A percentile compares a stretch with the other conserved stretches of the same genome.
These are phyloP conservation scores for Chiridota heheva DNA, from an alignment of 35 echinoderm and acorn worm genomes.

Conservation along the genomic window DNA sequence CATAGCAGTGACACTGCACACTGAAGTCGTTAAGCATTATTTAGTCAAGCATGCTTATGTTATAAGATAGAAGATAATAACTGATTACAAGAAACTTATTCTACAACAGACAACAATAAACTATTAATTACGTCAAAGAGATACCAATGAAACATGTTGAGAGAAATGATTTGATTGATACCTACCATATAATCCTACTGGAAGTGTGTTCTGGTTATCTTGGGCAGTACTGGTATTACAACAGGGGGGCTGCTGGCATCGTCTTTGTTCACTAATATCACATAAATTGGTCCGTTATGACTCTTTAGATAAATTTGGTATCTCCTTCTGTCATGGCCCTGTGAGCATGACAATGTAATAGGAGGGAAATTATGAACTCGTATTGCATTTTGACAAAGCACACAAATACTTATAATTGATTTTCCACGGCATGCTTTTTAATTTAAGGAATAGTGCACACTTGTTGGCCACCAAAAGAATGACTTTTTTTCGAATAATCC, in stretches of 20 bases:
- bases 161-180: too few species aligned
- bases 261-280: constrained; percentile 99
- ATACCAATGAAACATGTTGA: too few species aligned
- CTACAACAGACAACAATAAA: too few species aligned
- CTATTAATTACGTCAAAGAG: too few species aligned
- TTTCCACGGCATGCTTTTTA: not conserved
- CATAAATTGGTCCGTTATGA: constrained; percentile 95
- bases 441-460: not conserved
- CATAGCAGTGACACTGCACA: too few species aligned
- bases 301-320: constrained; percentile 97
- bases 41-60: too few species aligned
- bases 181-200: too few species aligned
- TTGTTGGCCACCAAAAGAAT: not conserved
- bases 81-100: too few species aligned
- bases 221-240: constrained; percentile 93
- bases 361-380: not conserved
- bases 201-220: too few species aligned
- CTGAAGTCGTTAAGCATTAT: too few species aligned
- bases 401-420: not conserved
- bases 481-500: not conserved
- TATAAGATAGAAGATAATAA: too few species aligned
- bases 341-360: constrained; percentile 9
- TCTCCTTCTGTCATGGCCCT: constrained; percentile 74
- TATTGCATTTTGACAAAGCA: not conserved
- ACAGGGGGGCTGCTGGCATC: constrained; percentile 85